Evolutionary conservation across 1,140 invertebrate species (phyloP), one percentile per base, ranked within the genome.

Genomic region (Dinoponera quadriceps): DNA sequence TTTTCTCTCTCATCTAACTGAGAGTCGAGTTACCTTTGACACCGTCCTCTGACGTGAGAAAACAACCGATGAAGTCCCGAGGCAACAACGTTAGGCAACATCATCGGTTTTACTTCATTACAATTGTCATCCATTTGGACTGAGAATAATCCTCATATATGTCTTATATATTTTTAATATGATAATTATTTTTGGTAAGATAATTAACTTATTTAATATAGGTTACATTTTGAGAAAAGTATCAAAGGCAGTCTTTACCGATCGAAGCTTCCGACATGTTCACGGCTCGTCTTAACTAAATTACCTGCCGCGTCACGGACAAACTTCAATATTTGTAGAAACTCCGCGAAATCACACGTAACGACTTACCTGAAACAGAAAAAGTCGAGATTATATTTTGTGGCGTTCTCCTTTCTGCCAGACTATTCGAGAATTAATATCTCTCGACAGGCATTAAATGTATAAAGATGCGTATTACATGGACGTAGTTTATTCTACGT

Each of bases 301-400:
- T 82, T 65, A 63, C 49, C 66, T 51, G 65, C 29, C 57, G 38
- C 20, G 18, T 16, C 1, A 20, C 4, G 11, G 18, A 27, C 29
- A 63, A 38, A 38, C 9, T 18, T 66, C 51, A 5, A 38, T 4
- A 0, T 48, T 44, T 20, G 16, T 1, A 1, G 14, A 72, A 65
- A 13, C 59, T 63, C 16, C 71, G 27, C 18, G 13, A n/a, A 29
- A 11, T n/a, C 16, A n/a, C 14, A 14, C 2, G n/a, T 29, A 2
- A 14, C 3, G 14, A 29, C 38, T 84, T 44, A 85, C 84, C 84
- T 84, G 84, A 57, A 85, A 85, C 66, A 65, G 57, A 75, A 78
- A 14, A 74, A 60, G 25, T 27, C 48, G 22, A 60, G 18, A 27
- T 22, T 85, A 44, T 62, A 57, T 86, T 33, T 48, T 13, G 22